Base-by-base conservation (phyloP, 2,888 invertebrate genomes). In the Arge pagana region DNA sequence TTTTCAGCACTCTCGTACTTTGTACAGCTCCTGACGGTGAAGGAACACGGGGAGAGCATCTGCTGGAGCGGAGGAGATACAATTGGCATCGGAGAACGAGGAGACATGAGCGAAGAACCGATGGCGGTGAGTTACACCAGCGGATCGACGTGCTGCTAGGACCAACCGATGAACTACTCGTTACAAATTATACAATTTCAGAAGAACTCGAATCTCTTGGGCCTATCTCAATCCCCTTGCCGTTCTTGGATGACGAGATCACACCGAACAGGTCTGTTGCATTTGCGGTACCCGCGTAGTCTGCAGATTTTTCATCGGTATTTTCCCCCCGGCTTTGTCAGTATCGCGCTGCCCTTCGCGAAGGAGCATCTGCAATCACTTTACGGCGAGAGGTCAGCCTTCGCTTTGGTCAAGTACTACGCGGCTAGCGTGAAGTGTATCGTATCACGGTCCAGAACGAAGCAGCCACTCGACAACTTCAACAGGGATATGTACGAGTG, bases 291-390 rank as follows among this genome's bases (percentile, higher is more conserved):
- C 28, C 28, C n/a, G n/a, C n/a, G n/a, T n/a, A n/a, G n/a, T n/a
- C n/a, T n/a, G n/a, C n/a, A 1, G 35, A 30, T 36, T 8, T 31
- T 51, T 31, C 5, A 35, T 41, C 48, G 31, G 6, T 30, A 4
- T 8, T 1, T 33, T 41, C 21, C 3, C 8, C 8, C 11, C 15
- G 4, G 10, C 21, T 50, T 59, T 58, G 54, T 21, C 57, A 74
- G 74, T n/a, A 82, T 87, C 63, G 85, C 85, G 42, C 62, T 87
- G 16, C 87, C 87, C 0, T 79, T 86, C 43, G 82, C 79, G 61
- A 69, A 74, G 7, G 74, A 78, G 48, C 75, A 79, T 16, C 68
- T 87, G 35, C 71, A 81, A 21, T 82, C 81, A 21, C 61, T 79
- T 15, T 70, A 70, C 54, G 68, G 62, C n/a, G 72, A 71, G 49